Percentiles rank a stretch among this genome's conserved stretches.
Conservation (phyloP, 2,797 vertebrate species). For the Scleropages formosus region DNA sequence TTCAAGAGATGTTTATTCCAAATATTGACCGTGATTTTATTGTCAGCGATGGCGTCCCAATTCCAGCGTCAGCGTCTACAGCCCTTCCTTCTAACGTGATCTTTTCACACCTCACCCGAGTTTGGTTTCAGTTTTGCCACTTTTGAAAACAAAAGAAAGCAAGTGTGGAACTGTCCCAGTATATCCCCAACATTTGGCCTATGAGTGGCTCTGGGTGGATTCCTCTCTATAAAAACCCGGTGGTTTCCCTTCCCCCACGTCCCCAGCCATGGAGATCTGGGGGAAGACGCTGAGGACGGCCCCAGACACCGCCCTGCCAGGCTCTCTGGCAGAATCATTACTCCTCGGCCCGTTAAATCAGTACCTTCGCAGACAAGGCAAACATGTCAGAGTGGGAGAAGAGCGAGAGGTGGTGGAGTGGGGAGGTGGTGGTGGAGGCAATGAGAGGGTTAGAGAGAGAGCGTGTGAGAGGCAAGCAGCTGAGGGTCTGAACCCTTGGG, state of each 20-base stretch:
- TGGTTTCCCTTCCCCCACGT: slow-evolving; percentile 61
- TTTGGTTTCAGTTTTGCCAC: slow-evolving; percentile 59
- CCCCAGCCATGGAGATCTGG: slow-evolving; percentile 27
- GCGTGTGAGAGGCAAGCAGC: slow-evolving; percentile 38
- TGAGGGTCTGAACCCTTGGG: too few relatives aligned
- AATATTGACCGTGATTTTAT: slow-evolving; percentile 49
- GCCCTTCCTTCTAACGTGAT: slow-evolving; percentile 46
- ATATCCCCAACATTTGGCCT: slow-evolving; percentile 66
- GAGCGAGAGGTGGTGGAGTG: slow-evolving; percentile 37
- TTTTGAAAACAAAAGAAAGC: slow-evolving; percentile 49
- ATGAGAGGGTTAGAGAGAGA: slow-evolving; percentile 34
- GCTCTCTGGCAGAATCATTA: slow-evolving; percentile 75
- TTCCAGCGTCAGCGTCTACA: slow-evolving; percentile 52
- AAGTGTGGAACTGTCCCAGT: slow-evolving; percentile 64
- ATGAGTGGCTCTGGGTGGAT: slow-evolving; percentile 62
- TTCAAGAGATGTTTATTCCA: slow-evolving; percentile 47
- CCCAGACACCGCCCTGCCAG: slow-evolving; percentile 68
- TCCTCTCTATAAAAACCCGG: slow-evolving; percentile 66
- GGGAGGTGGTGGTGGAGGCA: slow-evolving; percentile 39
- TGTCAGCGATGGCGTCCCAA: background rate
- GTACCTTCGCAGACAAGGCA: slow-evolving; percentile 71
- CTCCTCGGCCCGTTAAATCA: slow-evolving; percentile 72
- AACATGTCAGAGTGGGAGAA: slow-evolving; percentile 64
- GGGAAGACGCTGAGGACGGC: slow-evolving; percentile 65
- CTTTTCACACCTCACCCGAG: slow-evolving; percentile 64